A percentile compares a stretch with the other conserved stretches of the same genome.
Evolutionary conservation across 2,888 invertebrate species (phyloP).

Genomic region (Matsumyia berberina): DNA sequence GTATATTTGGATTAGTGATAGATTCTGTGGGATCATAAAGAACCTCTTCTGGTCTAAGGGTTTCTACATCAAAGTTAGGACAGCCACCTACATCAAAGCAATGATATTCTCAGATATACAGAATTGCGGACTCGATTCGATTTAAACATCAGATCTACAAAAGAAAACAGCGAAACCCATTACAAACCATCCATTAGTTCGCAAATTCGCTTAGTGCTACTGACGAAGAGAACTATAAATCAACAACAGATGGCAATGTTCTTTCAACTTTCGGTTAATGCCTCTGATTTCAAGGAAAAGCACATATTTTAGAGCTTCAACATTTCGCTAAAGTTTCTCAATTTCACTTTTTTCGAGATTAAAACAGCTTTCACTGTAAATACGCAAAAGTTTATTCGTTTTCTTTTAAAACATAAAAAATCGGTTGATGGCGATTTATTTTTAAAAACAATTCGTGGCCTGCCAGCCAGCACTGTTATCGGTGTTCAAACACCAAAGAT

Average conservation of each 20-base stretch:
- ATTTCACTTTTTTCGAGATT: background rate
- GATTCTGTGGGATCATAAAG: too few species aligned
- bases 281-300: background rate
- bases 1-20: too few species aligned
- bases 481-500: background rate
- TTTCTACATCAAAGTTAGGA: too few species aligned
- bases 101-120: too few species aligned
- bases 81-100: too few species aligned
- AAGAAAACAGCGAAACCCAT: too few species aligned
- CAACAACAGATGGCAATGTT: conserved; percentile 4
- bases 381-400: background rate
- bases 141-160: too few species aligned
- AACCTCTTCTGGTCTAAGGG: too few species aligned
- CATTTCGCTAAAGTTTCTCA: background rate
- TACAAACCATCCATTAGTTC: too few species aligned
- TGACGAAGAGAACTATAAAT: background rate
- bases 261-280: background rate
- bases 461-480: background rate
- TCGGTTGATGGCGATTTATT: background rate
- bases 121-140: too few species aligned
- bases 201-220: too few species aligned
- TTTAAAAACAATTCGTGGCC: background rate
- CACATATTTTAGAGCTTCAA: background rate
- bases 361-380: background rate
- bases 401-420: background rate